Percentiles rank a stretch among this genome's conserved stretches.
Evolutionary conservation across 2,797 vertebrate genomes (phyloP).

Genomic region (Poecilia picta): DNA sequence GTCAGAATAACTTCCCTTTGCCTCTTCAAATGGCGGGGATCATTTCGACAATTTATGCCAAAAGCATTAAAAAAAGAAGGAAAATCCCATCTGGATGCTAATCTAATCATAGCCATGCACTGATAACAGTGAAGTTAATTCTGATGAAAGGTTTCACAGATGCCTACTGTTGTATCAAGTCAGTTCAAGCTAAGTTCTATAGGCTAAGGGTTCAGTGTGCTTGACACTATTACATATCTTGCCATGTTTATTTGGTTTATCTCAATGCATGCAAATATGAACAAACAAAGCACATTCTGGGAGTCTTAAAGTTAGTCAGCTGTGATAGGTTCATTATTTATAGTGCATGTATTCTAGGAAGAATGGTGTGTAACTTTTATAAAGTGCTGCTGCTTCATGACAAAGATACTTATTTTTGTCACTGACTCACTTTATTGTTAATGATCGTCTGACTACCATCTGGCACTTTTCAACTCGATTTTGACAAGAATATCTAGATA

Average conservation of each 20-base stretch:
- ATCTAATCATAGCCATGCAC: constrained; percentile 25
- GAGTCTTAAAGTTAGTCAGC: neutral
- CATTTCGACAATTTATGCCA: neutral
- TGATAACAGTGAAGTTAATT: constrained; percentile 42
- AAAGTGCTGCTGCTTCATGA: neutral
- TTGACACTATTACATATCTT: neutral
- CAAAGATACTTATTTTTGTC: neutral
- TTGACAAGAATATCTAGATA: neutral
- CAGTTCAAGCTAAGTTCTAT: constrained; percentile 11
- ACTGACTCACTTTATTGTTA: neutral
- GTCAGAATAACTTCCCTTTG: constrained; percentile 49
- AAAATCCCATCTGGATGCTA: constrained; percentile 20
- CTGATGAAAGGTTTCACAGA: constrained; percentile 29
- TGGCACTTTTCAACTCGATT: neutral
- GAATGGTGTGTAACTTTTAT: neutral
- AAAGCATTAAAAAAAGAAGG: neutral
- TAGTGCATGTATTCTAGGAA: neutral
- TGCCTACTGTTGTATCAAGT: constrained; percentile 9
- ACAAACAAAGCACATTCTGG: neutral
- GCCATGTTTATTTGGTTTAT: neutral
- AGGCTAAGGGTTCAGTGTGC: neutral
- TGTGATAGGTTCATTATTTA: neutral
- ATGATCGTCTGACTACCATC: neutral
- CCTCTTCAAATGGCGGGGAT: neutral
- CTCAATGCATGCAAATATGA: neutral